phyloP scores from a whole-genome alignment of 2,888 invertebrate genomes.

The Hyles lineata region DNA sequence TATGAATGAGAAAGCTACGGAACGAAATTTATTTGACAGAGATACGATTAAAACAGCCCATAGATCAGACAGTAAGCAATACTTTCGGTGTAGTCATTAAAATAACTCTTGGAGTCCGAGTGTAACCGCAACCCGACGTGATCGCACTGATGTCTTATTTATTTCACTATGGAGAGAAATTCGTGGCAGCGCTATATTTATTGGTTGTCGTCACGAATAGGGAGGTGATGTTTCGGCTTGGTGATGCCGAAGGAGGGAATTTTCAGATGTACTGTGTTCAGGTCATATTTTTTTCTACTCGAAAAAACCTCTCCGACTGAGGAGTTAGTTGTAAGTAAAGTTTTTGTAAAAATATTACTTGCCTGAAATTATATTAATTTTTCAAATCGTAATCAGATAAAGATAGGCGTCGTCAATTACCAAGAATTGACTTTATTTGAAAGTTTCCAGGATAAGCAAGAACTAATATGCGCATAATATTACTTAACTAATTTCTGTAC shows the following conservation, averaged over 20 bases:
- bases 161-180: constrained; percentile 65
- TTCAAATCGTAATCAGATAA: too few species aligned
- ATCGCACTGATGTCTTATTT: constrained; percentile 56
- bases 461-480: too few species aligned
- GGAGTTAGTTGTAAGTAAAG: too few species aligned
- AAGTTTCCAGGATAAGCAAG: too few species aligned
- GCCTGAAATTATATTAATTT: too few species aligned
- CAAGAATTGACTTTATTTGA: too few species aligned
- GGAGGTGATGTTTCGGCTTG: constrained; percentile 14
- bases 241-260: neutral
- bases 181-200: constrained; percentile 54
- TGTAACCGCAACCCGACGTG: constrained; percentile 45
- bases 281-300: neutral
- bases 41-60: constrained; percentile 5
- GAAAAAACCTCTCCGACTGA: too few species aligned
- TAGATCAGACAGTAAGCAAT: constrained; percentile 30
- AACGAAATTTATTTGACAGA: constrained; percentile 8
- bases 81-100: constrained; percentile 40
- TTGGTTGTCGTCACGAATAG: constrained; percentile 56
- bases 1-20: neutral
- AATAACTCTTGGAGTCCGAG: constrained; percentile 45
- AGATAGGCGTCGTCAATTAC: too few species aligned
- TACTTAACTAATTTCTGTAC: too few species aligned
- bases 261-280: neutral
- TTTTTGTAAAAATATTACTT: too few species aligned